phyloP scores from a whole-genome alignment of 1,140 invertebrate genomes.

The Ylistrum balloti region DNA sequence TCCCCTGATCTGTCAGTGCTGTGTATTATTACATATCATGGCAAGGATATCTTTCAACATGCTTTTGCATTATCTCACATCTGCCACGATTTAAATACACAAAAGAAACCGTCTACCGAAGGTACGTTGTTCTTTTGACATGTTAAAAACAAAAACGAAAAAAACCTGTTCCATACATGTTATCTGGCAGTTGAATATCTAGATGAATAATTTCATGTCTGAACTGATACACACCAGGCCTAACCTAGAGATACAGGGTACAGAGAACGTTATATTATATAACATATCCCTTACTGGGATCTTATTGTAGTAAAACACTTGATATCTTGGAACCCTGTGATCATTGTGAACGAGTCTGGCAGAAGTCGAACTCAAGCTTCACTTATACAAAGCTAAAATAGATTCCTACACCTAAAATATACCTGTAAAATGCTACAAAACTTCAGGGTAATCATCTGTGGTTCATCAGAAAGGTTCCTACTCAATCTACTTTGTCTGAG shows the following conservation, averaged over 20 bases:
- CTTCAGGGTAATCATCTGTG: not conserved
- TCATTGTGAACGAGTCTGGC: not conserved
- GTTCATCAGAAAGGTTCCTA: not conserved
- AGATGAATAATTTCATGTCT: not conserved
- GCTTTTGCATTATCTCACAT: too few species aligned
- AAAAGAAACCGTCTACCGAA: too few species aligned
- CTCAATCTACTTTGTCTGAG: not conserved
- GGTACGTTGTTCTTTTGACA: not conserved
- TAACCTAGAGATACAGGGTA: not conserved
- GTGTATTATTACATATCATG: too few species aligned
- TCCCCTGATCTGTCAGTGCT: too few species aligned
- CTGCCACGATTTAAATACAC: too few species aligned
- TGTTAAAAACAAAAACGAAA: too few species aligned
- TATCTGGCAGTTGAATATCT: not conserved
- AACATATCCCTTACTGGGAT: not conserved
- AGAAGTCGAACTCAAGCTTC: not conserved
- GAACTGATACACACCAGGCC: not conserved
- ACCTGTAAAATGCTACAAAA: not conserved
- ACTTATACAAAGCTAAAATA: not conserved
- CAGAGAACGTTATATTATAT: not conserved
- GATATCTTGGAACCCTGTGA: not conserved
- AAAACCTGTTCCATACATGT: not conserved
- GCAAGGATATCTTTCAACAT: too few species aligned
- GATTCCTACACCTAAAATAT: not conserved
- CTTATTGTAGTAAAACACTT: not conserved